Evolutionary conservation across 2,797 vertebrate genomes (phyloP), one percentile per base, ranked within the genome.

Genomic region (Enteromius radiatus): DNA sequence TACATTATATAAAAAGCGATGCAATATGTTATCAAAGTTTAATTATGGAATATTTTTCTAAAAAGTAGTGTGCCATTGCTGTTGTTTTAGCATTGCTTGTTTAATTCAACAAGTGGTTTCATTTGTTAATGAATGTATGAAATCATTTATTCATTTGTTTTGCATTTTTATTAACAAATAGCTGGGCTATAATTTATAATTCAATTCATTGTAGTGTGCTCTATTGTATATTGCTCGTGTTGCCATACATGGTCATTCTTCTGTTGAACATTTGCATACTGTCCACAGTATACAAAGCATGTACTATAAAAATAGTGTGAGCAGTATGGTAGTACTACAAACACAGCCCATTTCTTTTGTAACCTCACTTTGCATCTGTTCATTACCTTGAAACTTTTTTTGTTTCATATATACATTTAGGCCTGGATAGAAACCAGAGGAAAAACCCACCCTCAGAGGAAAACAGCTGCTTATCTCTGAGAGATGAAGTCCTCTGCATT

Each of bases 401-500:
- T 14, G 56, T 23, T 5, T 1, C 2, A 1, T 65, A 7, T 63
- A n/a, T 82, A 15, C 54, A 59, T 82, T 31, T 41, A 88, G 87
- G 59, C 28, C 85, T 84, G 85, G 87, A 56, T 86, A 88, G 81
- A 54, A 84, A 67, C 11, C 69, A 33, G 23, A 38, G 41, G 56
- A 77, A 17, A 15, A 12, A 1, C 19, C 76, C 76, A 75, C 23
- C 59, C 78, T 41, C 76, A 69, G 65, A 80, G 70, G 45, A 77
- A 79, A 83, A 36, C 68, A 31, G 47, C 41, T 59, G 78, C 75
- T 78, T 65, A 74, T 56, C 68, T 85, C 64, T 70, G 61, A 77
- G 84, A 80, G 80, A 80, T 64, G 75, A 81, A 70, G 33, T 86
- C 83, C 81, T 79, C 73, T 80, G 86, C 84, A 63, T 82, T 81